Conservation (phyloP, 2,113 vertebrate genomes). For the Litocranius walleri region DNA sequence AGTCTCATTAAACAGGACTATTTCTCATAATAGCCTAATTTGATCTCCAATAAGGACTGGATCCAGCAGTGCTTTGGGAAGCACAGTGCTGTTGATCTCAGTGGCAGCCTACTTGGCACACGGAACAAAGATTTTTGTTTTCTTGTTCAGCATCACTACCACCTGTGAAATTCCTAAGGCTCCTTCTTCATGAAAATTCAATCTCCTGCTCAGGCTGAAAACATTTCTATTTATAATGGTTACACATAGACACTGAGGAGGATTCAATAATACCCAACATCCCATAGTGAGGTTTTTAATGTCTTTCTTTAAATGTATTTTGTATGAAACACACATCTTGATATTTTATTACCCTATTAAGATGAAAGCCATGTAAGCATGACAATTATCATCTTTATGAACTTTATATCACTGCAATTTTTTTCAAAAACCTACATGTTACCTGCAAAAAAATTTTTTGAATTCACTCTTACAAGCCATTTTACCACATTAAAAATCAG, state of each 20-base stretch:
- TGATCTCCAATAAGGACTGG: conserved; percentile 30
- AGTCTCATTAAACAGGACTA: conserved; percentile 54
- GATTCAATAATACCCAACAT: background rate
- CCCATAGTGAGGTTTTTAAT: background rate
- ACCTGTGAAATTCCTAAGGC: conserved; percentile 39
- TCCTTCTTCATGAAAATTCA: conserved; percentile 46
- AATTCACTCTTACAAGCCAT: conserved; percentile 49
- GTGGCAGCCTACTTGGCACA: conserved; percentile 5
- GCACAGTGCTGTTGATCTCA: background rate
- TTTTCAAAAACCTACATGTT: conserved; percentile 45
- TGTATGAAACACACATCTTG: conserved; percentile 34
- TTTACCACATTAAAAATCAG: conserved; percentile 41
- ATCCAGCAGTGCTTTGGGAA: conserved; percentile 2
- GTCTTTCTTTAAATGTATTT: conserved; percentile 15
- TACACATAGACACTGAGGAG: background rate
- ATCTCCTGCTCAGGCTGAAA: conserved; percentile 25
- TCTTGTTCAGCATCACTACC: background rate
- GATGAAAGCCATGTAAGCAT: conserved; percentile 8
- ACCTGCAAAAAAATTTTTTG: background rate
- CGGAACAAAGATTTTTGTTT: background rate
- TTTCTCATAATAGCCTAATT: conserved; percentile 56
- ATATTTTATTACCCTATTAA: conserved; percentile 37
- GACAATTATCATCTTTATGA: conserved; percentile 36
- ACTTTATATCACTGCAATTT: conserved; percentile 39
- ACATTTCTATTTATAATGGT: conserved; percentile 6